Base-by-base conservation (phyloP, 2,113 vertebrate genomes). In the Oncorhynchus gorbuscha region DNA sequence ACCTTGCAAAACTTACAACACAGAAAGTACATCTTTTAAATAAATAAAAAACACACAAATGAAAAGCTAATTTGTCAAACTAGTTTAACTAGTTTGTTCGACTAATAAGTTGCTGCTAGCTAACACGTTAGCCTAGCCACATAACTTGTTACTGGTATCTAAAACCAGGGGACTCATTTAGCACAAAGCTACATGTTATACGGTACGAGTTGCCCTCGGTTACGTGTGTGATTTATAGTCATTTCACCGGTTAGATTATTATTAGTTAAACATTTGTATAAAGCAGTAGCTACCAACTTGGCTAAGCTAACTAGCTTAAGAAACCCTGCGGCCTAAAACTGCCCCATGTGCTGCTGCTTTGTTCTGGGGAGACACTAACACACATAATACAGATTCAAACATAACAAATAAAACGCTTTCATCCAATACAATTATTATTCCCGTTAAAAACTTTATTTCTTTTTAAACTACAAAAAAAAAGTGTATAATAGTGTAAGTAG, bases 341-440 rank as follows among this genome's bases (percentile, higher is more conserved):
- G 93, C 93, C 94, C 95, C 95, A 95, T 94, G 95, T 95, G 94
- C 95, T 89, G 87, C 94, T 77, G 93, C 95, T 95, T 95, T 95
- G 95, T 95, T 95, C 95, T 95, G 93, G 88, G 87, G 28, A 28
- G 28, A 39, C 49, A 51, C 93, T 92, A 91, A 93, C 91, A 88
- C 87, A 84, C 85, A 68, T 79, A 71, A 76, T 66, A 13, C 4
- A 32, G 28, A 32, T 32, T 32, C 4, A 32, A 32, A 32, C 0
- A 32, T 32, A 32, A 1, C 28, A 28, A 28, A 5, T 32, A 5
- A 32, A n/a, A 32, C 75, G 22, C 22, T 67, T 67, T 32, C 16
- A 6, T 20, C 5, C 30, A 68, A 32, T 68, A 35, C 2, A 68
- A 32, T 32, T 68, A 22, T 22, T 22, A 24, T 11, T 4, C 18